Evolutionary conservation across 2,888 invertebrate genomes (phyloP), one percentile per base, ranked within the genome.

Genomic region (Platynereis dumerilii): DNA sequence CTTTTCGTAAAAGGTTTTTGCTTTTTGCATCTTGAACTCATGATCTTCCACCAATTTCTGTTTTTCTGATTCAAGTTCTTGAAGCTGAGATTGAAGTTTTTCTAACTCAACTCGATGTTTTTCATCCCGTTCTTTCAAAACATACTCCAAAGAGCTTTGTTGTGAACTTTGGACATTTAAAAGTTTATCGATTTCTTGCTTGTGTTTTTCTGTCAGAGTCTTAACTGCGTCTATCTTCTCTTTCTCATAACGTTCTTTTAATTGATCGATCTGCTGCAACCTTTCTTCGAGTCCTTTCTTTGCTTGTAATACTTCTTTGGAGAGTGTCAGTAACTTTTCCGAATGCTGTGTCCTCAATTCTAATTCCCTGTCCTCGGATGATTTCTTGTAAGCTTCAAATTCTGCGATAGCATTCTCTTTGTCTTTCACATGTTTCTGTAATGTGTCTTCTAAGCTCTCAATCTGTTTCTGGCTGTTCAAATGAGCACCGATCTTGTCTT

Each of bases 1-100:
- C 58, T 82, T 80, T 70, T 82, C 80, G 72, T 80, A 80, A 65
- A 82, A 80, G 22, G 79, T 74, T 66, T 80, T 76, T 27, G 81
- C 79, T 74, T 83, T 80, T 28, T 69, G 72, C 15, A 83, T 69
- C 67, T 82, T 83, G 22, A 66, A 69, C 58, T 79, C 79, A 74
- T 76, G 79, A 29, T 83, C 83, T 52, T 80, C 80, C 27, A 72
- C 68, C 39, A 76, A 59, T 72, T 74, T 72, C 48, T 60, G 42
- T 71, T 77, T 80, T 27, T 78, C 77, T 44, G 55, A 26, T 1
- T 66, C 69, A 29, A 78, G 67, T 39, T 48, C 34, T 34, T 76
- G 74, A 61, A 71, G 66, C 29, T 77, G 65, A 24, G 71, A 64
- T 27, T 73, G 72, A 24, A 83, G 69, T 20, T 70, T 60, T 56